Base-by-base conservation (phyloP, 2,888 invertebrate species). In the Fabriciana adippe region DNA sequence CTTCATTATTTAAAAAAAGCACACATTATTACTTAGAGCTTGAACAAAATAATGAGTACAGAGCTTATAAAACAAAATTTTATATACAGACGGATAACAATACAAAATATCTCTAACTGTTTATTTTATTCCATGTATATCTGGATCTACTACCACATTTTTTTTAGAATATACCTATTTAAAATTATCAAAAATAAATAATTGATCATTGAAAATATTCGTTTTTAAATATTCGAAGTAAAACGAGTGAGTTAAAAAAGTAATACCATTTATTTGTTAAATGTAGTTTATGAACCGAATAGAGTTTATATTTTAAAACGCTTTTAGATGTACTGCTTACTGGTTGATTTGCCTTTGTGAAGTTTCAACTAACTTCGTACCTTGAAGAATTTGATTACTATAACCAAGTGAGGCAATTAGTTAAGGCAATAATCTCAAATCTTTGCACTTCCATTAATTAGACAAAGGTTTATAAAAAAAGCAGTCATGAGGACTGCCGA, bases 61-160 rank as follows among this genome's bases (percentile, higher is more conserved):
- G 35, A 35, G 35, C 6, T 35, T 35, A 8, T 8, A 8, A 35
- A 35, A 35, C 6, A 8, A 35, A 8, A 8, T 35, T 35, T 35
- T 35, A 26, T 5, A 26, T 26, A 4, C 26, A 26, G 26, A 26
- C 26, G 26, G 26, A 26, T 26, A 26, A 26, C 26, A 26, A 3
- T 26, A 26, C 26, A 26, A 26, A 26, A n/a, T n/a, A n/a, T n/a
- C n/a, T n/a, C n/a, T n/a, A 50, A 50, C 16, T 18, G 16, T 18
- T 18, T 18, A 51, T 18, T 8, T 51, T 11, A 18, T 51, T 51
- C 18, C 6, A 51, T 18, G 18, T 53, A 18, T 53, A 14, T 26
- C 53, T 53, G 53, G 53, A 53, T 53, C 53, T 53, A 53, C 53
- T 53, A 53, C 53, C 26, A 21, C 5, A 5, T 21, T 18, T 53